Evolutionary conservation across 35 echinoderm and acorn worm species (phyloP).

Genomic region (Heliocidaris erythrogramma): DNA sequence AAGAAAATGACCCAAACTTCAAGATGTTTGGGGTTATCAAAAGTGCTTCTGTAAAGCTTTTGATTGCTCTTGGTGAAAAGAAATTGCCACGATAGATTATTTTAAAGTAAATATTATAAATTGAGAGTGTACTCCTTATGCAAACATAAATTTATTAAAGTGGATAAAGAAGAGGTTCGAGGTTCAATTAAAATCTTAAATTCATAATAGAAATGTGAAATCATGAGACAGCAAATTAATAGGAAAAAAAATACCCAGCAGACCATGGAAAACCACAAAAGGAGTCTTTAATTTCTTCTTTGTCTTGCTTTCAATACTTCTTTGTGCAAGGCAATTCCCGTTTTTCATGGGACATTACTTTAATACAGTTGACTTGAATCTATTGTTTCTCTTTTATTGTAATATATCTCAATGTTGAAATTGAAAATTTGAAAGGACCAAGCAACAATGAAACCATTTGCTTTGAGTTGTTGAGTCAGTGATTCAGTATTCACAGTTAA

Average conservation of each 20-base stretch:
- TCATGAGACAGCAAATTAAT: not conserved
- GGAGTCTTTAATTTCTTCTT: not conserved
- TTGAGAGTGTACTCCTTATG: not conserved
- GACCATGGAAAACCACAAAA: not conserved
- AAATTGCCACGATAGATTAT: not conserved
- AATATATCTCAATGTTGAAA: not conserved
- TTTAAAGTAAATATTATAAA: not conserved
- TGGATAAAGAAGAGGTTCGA: not conserved
- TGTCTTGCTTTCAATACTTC: not conserved
- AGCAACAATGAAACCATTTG: not conserved
- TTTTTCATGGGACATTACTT: not conserved
- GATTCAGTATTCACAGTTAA: not conserved
- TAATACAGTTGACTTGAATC: not conserved
- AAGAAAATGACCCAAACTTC: too few relatives aligned
- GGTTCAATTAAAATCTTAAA: slow-evolving; percentile 6
- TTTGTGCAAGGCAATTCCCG: not conserved
- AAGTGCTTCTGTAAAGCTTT: not conserved
- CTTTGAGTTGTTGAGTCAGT: not conserved
- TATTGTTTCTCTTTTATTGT: not conserved
- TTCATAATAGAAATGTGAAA: not conserved
- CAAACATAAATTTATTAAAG: not conserved
- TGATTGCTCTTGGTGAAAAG: not conserved
- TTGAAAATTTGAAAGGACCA: not conserved
- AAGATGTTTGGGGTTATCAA: not conserved
- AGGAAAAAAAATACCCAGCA: not conserved